Conservation (phyloP, 2,888 invertebrate species). For the Abscondita cerata region DNA sequence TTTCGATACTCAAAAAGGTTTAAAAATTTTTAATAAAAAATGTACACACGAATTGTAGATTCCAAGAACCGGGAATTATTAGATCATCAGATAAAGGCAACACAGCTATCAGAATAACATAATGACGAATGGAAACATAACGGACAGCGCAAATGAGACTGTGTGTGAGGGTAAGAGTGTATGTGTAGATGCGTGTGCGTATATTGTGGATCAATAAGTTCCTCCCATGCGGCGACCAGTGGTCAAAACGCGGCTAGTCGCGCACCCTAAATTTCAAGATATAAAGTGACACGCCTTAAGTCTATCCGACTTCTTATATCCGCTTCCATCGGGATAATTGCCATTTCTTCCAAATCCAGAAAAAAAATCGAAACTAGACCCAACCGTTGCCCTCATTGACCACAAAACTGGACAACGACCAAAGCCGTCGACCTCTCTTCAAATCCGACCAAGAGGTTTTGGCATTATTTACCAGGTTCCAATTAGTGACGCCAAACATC, state of each 20-base stretch:
- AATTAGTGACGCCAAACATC: no score
- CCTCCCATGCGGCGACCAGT: slow-evolving; percentile 59
- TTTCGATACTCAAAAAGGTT: slow-evolving; percentile 29
- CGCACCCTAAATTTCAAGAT: slow-evolving; percentile 58
- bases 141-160: slow-evolving; percentile 56
- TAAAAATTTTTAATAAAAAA: slow-evolving; percentile 47
- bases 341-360: slow-evolving; percentile 22
- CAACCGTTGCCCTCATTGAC: background rate
- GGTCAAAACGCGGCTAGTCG: slow-evolving; percentile 56
- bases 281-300: slow-evolving; percentile 57
- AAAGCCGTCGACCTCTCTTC: background rate
- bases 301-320: slow-evolving; percentile 34
- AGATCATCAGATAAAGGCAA: slow-evolving; percentile 58
- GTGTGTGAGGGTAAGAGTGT: slow-evolving; percentile 44
- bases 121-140: slow-evolving; percentile 59
- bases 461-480: no score
- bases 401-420: background rate
- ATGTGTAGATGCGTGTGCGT: slow-evolving; percentile 53
- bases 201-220: slow-evolving; percentile 56
- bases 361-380: slow-evolving; percentile 2
- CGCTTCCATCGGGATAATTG: slow-evolving; percentile 30
- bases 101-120: slow-evolving; percentile 56
- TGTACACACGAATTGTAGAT: slow-evolving; percentile 46
- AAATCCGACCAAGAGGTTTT: background rate
- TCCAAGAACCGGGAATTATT: slow-evolving; percentile 55